Base-by-base conservation (phyloP, 2,113 vertebrate species). In the Petromus typicus region DNA sequence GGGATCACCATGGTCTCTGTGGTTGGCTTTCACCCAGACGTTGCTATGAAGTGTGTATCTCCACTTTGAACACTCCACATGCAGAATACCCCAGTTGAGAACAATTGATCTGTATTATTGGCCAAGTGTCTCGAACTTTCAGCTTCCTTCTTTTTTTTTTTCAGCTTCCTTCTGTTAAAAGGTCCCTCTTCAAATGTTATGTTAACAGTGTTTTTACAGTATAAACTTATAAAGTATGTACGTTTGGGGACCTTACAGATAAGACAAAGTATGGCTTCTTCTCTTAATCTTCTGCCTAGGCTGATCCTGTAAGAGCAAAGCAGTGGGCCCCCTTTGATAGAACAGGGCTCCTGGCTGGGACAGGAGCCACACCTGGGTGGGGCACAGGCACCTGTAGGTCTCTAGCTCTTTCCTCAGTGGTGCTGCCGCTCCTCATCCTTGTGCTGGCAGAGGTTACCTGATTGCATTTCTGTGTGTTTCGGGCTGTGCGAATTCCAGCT, bases 341-440 rank as follows among this genome's bases (percentile, higher is more conserved):
- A 1, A 40, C 51, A 14, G 80, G 18, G 27, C 12, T 37, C 66
- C 69, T 1, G 0, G 30, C 80, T 13, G 1, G 9, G 1, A 5
- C 22, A 9, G 27, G 25, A 51, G 22, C 43, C 27, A 43, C 32
- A 6, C 0, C 1, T 16, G 43, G 3, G 4, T 14, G 32, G 30
- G 22, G 23, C 59, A 23, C 40, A n/a, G 73, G 14, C 78, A 4
- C 20, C 20, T 3, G 67, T 23, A 13, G 43, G 27, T 2, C 54
- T 69, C 11, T 4, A 34, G 81, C 20, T 22, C 37, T 43, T 51
- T 30, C 2, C 6, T 37, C 1, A 43, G 22, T 17, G 16, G 73
- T 8, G 0, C 40, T 4, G n/a, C 45, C 51, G 5, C 37, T 0
- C 40, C n/a, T 54, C 1, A 0, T 11, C 17, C 20, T 2, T 1